phyloP scores from a whole-genome alignment of 2,797 vertebrate genomes.

The Typhlichthys subterraneus region DNA sequence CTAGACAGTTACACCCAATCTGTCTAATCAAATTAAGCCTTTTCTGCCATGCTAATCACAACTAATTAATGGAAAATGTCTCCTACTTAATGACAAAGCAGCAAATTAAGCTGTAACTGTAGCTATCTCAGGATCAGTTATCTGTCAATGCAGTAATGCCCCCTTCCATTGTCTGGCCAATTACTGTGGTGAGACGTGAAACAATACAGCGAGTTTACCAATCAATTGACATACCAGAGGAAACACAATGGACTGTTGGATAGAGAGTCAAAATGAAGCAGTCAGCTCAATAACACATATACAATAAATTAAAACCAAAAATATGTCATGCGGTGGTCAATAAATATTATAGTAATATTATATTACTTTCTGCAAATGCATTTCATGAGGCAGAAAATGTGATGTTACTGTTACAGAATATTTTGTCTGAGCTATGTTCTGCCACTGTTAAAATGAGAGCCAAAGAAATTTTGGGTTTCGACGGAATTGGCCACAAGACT shows the following conservation, averaged over 20 bases:
- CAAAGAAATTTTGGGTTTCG: neutral
- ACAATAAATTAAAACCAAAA: neutral
- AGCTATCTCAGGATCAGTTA: slow-evolving; percentile 26
- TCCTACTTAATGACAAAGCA: slow-evolving; percentile 44
- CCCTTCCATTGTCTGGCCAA: slow-evolving; percentile 14
- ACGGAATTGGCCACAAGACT: slow-evolving; percentile 1
- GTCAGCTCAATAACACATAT: no score
- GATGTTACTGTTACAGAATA: no score
- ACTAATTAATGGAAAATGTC: slow-evolving; percentile 50
- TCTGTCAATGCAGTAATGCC: slow-evolving; percentile 22
- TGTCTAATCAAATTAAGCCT: slow-evolving; percentile 43
- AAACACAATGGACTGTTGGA: neutral
- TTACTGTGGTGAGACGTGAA: slow-evolving; percentile 7
- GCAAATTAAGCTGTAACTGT: slow-evolving; percentile 53
- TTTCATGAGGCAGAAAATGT: no score
- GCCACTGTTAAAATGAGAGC: no score
- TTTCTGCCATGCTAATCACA: slow-evolving; percentile 24
- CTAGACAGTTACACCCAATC: slow-evolving; percentile 14
- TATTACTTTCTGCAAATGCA: no score
- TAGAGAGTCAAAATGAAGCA: neutral
- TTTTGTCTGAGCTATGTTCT: no score
- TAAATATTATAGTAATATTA: no score
- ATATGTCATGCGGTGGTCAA: neutral
- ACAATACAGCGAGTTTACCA: no score
- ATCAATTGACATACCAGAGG: neutral